Conservation (phyloP, 2,113 vertebrate genomes). For the Shinisaurus crocodilurus region DNA sequence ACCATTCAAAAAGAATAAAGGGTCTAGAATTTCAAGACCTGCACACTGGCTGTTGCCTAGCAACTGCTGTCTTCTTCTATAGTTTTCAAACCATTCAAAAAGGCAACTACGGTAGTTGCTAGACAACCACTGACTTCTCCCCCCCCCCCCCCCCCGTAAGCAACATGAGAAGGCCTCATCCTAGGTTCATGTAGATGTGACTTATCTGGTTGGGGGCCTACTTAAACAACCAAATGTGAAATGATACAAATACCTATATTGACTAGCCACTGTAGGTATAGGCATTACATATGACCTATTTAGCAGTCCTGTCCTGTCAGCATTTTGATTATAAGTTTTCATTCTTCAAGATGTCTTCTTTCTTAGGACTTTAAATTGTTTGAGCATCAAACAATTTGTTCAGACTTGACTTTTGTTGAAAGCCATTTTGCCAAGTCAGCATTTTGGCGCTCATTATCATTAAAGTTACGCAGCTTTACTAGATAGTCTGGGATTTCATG, state of each 20-base stretch:
- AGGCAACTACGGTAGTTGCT: background rate
- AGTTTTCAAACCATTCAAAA: background rate
- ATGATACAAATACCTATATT: background rate
- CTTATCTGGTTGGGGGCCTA: no score
- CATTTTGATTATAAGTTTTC: constrained; percentile 35
- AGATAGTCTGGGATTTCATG: constrained; percentile 40
- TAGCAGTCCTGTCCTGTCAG: background rate
- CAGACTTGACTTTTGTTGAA: constrained; percentile 31
- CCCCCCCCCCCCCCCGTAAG: background rate
- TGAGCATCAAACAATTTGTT: constrained; percentile 22
- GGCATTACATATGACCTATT: background rate
- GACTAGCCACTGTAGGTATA: background rate
- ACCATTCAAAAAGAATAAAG: background rate
- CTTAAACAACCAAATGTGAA: background rate
- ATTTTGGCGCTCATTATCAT: constrained; percentile 42
- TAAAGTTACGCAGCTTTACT: background rate
- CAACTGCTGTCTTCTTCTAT: background rate
- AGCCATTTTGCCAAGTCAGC: constrained; percentile 57
- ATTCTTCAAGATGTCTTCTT: constrained; percentile 21
- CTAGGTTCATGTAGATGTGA: background rate
- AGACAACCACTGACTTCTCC: background rate
- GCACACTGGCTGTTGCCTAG: background rate
- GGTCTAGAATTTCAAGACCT: background rate
- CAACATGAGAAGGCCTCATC: background rate
- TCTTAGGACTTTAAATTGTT: constrained; percentile 35